phyloP scores from a whole-genome alignment of 30 jellyfish, hydroid and myxozoan species.

The Thelohanellus kitauei region DNA sequence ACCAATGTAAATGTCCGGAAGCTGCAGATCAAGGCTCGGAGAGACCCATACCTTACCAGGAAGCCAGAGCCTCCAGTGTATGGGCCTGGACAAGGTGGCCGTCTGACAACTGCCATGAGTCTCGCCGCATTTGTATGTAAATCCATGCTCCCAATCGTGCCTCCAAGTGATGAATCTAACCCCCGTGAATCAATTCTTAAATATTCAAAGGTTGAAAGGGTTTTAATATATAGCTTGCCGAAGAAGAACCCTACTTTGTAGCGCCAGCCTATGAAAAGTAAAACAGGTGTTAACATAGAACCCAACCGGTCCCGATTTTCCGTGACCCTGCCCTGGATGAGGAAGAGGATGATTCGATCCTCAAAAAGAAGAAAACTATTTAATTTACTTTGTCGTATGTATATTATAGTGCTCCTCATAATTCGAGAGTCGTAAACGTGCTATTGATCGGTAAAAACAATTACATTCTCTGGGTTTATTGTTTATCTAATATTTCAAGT shows the following conservation, averaged over 20 bases:
- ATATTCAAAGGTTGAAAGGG: slow-evolving; percentile 26
- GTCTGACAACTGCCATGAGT: slow-evolving; percentile 50
- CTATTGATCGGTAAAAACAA: no score
- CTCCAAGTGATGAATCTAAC: slow-evolving; percentile 31
- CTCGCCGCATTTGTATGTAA: slow-evolving; percentile 55
- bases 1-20: no score
- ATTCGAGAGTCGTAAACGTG: no score
- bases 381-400: no score
- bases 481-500: no score
- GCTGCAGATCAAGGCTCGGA: slow-evolving; percentile 27
- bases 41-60: slow-evolving; percentile 33
- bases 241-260: slow-evolving; percentile 43
- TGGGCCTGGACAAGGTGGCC: slow-evolving; percentile 64
- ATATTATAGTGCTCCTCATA: no score
- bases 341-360: slow-evolving; percentile 8
- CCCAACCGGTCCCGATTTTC: slow-evolving; percentile 18
- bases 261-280: slow-evolving; percentile 52
- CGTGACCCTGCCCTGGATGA: slow-evolving; percentile 6
- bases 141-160: slow-evolving; percentile 37
- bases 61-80: slow-evolving; percentile 80
- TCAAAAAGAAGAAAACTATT: no score
- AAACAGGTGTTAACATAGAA: slow-evolving; percentile 3
- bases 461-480: no score
- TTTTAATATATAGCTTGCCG: slow-evolving; percentile 1
- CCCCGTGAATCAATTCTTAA: slow-evolving; percentile 67